Evolutionary conservation across 2,888 invertebrate genomes (phyloP).

Genomic region (Drosophila greeni): DNA sequence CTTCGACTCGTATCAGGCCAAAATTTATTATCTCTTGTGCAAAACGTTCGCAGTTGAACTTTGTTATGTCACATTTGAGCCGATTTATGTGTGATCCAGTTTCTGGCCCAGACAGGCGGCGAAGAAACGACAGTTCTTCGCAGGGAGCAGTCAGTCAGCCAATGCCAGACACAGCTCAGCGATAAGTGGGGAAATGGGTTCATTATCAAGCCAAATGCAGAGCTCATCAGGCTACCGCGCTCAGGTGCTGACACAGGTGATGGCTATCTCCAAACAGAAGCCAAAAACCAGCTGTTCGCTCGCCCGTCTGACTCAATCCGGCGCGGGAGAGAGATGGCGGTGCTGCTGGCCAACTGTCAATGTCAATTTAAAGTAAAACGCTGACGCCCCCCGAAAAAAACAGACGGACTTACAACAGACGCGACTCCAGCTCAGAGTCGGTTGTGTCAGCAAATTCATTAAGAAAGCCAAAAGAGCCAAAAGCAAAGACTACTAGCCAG

Average conservation of each 20-base stretch:
- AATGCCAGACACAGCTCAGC: constrained; percentile 37
- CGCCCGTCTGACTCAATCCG: constrained; percentile 1
- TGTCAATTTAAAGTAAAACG: constrained; percentile 65
- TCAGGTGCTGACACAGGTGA: constrained; percentile 47
- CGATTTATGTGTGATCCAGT: constrained; percentile 56
- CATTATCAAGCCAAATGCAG: constrained; percentile 62
- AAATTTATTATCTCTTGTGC: constrained; percentile 67
- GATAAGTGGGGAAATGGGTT: constrained; percentile 58
- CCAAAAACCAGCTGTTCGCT: constrained; percentile 23
- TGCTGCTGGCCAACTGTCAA: constrained; percentile 55
- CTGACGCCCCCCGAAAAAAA: constrained; percentile 57
- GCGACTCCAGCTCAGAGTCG: constrained; percentile 7
- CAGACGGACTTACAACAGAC: constrained; percentile 34
- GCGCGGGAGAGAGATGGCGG: constrained; percentile 1
- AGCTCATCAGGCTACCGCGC: constrained; percentile 38
- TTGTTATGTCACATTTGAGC: constrained; percentile 62
- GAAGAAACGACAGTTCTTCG: constrained; percentile 11
- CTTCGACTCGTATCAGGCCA: constrained; percentile 29
- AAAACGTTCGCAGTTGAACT: constrained; percentile 67
- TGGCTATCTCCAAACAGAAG: constrained; percentile 24
- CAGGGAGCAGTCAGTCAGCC: background rate
- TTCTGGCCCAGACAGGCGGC: constrained; percentile 9
- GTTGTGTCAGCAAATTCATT: constrained; percentile 65
- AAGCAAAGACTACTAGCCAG: constrained; percentile 19
- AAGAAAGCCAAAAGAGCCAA: constrained; percentile 56